Evolutionary conservation across 2,113 vertebrate species (phyloP).

Genomic region (Seriola dumerili): DNA sequence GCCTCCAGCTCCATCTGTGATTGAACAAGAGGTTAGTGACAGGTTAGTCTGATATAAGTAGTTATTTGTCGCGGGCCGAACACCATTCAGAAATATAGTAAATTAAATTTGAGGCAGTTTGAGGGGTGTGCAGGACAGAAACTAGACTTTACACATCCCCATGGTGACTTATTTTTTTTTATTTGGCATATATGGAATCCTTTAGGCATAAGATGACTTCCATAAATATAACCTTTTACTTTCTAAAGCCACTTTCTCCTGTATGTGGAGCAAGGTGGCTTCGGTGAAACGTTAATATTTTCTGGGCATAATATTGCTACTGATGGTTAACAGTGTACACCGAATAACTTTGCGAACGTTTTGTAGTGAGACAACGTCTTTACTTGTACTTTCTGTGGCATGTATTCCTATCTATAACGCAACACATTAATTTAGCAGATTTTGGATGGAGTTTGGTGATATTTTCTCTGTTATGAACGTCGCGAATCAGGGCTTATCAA

Average conservation of each 20-base stretch:
- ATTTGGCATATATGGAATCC: background rate
- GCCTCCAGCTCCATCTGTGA: constrained; percentile 97
- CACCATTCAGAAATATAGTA: background rate
- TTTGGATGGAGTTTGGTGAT: background rate
- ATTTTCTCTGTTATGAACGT: background rate
- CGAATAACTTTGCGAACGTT: background rate
- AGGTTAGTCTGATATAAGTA: background rate
- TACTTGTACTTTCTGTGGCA: background rate
- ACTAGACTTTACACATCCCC: background rate
- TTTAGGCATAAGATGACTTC: background rate
- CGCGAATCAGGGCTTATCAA: background rate
- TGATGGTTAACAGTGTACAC: background rate
- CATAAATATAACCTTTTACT: background rate
- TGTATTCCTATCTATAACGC: fast-evolving
- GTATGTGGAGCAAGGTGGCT: no score
- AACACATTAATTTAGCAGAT: background rate
- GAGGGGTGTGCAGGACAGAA: background rate
- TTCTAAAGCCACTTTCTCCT: background rate
- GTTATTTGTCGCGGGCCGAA: background rate
- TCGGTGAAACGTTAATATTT: background rate
- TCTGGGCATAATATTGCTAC: background rate
- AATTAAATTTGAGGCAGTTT: background rate
- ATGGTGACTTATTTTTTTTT: background rate
- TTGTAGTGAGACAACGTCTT: background rate
- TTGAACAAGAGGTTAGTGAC: background rate